Percentiles rank a stretch among this genome's conserved stretches.
These are phyloP conservation scores for Calameuta pallipes DNA, from an alignment of 2,888 invertebrate species.

Conservation along the genomic window DNA sequence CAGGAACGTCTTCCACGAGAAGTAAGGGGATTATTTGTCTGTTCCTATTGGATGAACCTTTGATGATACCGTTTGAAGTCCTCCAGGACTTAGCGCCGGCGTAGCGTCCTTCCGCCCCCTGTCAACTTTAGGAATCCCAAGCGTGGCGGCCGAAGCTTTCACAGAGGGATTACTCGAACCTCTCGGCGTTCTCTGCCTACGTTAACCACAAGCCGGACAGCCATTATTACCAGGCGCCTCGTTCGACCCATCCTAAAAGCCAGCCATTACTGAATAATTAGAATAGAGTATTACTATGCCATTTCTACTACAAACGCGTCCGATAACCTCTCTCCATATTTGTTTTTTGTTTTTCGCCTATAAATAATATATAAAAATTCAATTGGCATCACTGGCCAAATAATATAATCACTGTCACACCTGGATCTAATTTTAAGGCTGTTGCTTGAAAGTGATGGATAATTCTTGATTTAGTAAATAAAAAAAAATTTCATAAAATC, in stretches of 20 bases:
- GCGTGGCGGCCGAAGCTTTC: slow-evolving; percentile 49
- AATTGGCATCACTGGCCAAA: not conserved
- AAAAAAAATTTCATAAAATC: not conserved
- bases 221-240: slow-evolving; percentile 58
- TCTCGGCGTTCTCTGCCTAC: slow-evolving; percentile 49
- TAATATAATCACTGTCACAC: not conserved
- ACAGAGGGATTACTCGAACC: slow-evolving; percentile 60
- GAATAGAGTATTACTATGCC: slow-evolving; percentile 31
- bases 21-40: slow-evolving; percentile 55
- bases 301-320: not conserved
- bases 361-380: not conserved
- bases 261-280: slow-evolving; percentile 50
- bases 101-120: slow-evolving; percentile 51
- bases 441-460: not conserved
- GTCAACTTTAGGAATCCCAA: not conserved
- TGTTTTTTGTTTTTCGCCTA: not conserved
- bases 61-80: slow-evolving; percentile 63
- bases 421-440: too few relatives aligned
- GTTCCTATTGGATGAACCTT: slow-evolving; percentile 57
- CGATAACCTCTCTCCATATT: not conserved
- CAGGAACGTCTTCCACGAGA: not conserved
- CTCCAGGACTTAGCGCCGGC: slow-evolving; percentile 24
- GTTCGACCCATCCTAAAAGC: slow-evolving; percentile 27
- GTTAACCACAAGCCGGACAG: slow-evolving; percentile 61
- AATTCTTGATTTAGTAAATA: not conserved